Evolutionary conservation across 2,888 invertebrate species (phyloP), one percentile per base, ranked within the genome.

Genomic region (Heliothis peltigera): DNA sequence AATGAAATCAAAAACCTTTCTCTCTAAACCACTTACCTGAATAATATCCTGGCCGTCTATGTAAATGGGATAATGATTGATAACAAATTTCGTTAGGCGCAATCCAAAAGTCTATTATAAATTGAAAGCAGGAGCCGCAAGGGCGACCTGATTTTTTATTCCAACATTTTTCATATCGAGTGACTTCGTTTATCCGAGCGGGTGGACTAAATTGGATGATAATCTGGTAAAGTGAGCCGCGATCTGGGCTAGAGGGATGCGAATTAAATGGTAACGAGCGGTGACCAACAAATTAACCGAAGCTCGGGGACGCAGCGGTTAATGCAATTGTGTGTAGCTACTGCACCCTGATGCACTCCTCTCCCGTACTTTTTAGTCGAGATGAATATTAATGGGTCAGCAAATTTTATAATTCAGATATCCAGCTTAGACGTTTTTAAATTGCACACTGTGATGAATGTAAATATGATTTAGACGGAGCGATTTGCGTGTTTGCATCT

Each of bases 241-340:
- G 80, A 75, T 80, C 75, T 75, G 66, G 57, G 56, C 52, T 58
- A 75, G 77, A 77, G 80, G 76, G 79, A 73, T 60, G 79, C 75
- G 80, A 86, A 88, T 87, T 84, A 88, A 88, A 86, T 85, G 84
- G 84, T 85, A 87, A 87, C 88, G 87, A 88, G 86, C 81, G 76
- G 80, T 84, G 87, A 84, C 87, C 87, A 86, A 83, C 84, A 84
- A 89, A 89, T 89, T 89, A 89, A 88, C 88, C 83, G 83, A 72
- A 67, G 76, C 81, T 70, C 64, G 81, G 82, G 85, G 69, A 81
- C 79, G 72, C 72, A 67, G 63, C 68, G 76, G 84, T 79, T 88
- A 88, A 89, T 88, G 84, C 85, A 86, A 89, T 89, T 86, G 74
- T 56, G 74, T 55, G 57, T 64, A 53, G 69, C 60, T 62, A 66